Percentiles rank a stretch among this genome's conserved stretches.
phyloP scores from a whole-genome alignment of 2,888 invertebrate species.

The Escarpia spicata region DNA sequence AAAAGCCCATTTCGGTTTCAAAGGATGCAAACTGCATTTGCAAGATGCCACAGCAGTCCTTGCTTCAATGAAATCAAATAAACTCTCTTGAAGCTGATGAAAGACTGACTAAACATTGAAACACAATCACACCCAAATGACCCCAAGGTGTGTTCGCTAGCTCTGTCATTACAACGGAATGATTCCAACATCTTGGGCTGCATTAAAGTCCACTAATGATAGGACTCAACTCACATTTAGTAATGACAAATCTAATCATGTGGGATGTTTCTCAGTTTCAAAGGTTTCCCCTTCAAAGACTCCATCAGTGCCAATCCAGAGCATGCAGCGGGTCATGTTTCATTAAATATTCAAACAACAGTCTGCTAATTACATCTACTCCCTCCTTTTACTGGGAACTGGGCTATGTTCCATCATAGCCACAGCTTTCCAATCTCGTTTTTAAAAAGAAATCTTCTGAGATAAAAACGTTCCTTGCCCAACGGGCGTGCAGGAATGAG shows the following conservation, averaged over 20 bases:
- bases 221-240: neutral
- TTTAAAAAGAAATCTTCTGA: neutral
- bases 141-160: neutral
- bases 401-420: neutral
- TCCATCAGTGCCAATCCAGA: neutral
- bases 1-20: neutral
- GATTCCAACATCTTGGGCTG: neutral
- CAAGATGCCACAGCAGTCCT: neutral
- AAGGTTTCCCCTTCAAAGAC: neutral
- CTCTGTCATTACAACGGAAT: neutral
- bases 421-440: neutral
- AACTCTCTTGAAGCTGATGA: neutral
- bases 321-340: neutral
- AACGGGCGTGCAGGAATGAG: neutral
- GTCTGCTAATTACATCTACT: constrained; percentile 16
- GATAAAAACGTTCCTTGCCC: neutral
- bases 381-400: neutral
- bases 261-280: neutral
- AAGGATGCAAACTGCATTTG: constrained; percentile 1
- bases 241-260: constrained; percentile 13
- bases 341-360: constrained; percentile 16
- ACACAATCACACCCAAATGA: neutral
- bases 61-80: neutral
- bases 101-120: neutral
- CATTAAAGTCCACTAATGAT: neutral